These are phyloP conservation scores for Plebejus anna DNA, from an alignment of 2,888 invertebrate genomes.

Conservation along the genomic window DNA sequence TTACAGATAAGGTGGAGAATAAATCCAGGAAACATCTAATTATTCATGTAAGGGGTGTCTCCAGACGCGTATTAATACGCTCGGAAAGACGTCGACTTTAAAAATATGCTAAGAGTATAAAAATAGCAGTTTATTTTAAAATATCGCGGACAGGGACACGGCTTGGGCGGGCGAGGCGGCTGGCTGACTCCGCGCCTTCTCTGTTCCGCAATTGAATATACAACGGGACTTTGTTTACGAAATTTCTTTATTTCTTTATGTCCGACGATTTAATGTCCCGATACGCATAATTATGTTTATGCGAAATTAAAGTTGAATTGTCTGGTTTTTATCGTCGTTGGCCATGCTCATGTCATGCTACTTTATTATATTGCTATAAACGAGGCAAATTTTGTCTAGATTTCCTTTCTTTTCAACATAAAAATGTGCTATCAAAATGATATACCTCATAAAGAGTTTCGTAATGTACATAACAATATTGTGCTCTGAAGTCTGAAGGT, in stretches of 20 bases:
- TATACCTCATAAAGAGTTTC: too few species aligned
- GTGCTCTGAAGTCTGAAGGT: not conserved
- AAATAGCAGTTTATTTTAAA: constrained; percentile 67
- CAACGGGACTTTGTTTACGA: constrained; percentile 39
- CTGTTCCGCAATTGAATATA: constrained; percentile 57
- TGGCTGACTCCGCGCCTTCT: constrained; percentile 51
- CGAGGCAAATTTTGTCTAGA: not conserved
- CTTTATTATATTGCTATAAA: not conserved
- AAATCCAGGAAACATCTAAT: constrained; percentile 75
- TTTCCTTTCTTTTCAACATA: not conserved
- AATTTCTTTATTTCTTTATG: constrained; percentile 34
- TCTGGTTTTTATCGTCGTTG: not conserved
- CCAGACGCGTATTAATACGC: constrained; percentile 71
- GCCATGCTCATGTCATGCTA: not conserved
- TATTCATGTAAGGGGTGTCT: constrained; percentile 78
- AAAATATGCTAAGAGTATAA: constrained; percentile 65
- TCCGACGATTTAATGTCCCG: not conserved
- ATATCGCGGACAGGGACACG: constrained; percentile 63
- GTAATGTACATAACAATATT: too few species aligned
- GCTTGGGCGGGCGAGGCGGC: constrained; percentile 61
- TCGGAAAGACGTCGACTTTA: constrained; percentile 51
- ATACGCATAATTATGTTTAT: not conserved
- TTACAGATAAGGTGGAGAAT: constrained; percentile 66
- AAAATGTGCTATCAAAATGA: not conserved
- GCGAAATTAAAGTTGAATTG: not conserved